Evolutionary conservation across 2,888 invertebrate species (phyloP).

Genomic region (Bellardia pandia): DNA sequence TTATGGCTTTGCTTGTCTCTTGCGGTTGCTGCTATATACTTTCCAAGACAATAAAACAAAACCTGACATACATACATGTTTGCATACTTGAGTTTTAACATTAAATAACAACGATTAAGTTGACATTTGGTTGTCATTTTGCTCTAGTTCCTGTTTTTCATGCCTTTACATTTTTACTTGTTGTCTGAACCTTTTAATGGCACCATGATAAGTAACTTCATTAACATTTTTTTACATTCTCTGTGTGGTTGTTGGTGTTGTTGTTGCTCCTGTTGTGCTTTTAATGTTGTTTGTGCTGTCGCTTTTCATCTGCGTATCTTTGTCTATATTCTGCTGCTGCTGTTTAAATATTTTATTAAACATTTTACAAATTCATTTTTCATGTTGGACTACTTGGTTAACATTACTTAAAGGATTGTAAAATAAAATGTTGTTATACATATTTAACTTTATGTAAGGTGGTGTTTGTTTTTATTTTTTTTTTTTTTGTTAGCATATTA

Average conservation of each 20-base stretch:
- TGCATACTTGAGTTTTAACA: not conserved
- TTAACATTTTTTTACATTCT: slow-evolving; percentile 39
- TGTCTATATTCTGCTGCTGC: slow-evolving; percentile 9
- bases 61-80: not conserved
- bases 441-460: slow-evolving; percentile 30
- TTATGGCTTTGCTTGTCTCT: not conserved
- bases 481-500: not conserved
- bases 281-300: not conserved
- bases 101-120: slow-evolving; percentile 47
- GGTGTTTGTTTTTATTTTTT: not conserved
- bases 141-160: not conserved
- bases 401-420: slow-evolving; percentile 6
- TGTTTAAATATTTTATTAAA: slow-evolving; percentile 49
- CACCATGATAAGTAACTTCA: slow-evolving; percentile 51
- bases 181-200: not conserved
- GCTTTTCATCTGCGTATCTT: not conserved
- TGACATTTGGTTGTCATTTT: slow-evolving; percentile 31
- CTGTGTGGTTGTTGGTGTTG: not conserved
- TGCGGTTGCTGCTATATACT: not conserved
- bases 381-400: slow-evolving; percentile 6
- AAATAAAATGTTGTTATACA: slow-evolving; percentile 22
- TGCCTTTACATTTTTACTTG: not conserved
- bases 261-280: not conserved
- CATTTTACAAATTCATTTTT: slow-evolving; percentile 52
- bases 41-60: slow-evolving; percentile 1